A percentile compares a stretch with the other conserved stretches of the same genome.
phyloP scores from a whole-genome alignment of 2,888 invertebrate genomes.

The Morpho deidamia region DNA sequence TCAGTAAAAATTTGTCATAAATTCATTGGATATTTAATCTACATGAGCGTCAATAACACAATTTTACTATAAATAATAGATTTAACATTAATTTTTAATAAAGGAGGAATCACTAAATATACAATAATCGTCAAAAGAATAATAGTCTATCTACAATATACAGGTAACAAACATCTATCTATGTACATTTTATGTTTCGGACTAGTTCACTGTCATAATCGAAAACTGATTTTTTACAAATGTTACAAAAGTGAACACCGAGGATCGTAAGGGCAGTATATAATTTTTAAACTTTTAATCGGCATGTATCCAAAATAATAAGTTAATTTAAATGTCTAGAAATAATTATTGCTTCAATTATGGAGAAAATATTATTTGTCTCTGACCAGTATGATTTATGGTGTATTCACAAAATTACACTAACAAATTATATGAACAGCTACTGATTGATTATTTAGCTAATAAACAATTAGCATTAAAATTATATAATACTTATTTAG shows the following conservation, averaged over 20 bases:
- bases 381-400: no score
- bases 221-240: slow-evolving; percentile 62
- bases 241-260: slow-evolving; percentile 60
- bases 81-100: slow-evolving; percentile 58
- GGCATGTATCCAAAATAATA: neutral
- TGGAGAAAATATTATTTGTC: no score
- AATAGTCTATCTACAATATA: slow-evolving; percentile 78
- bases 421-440: no score
- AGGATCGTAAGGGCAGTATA: slow-evolving; percentile 16
- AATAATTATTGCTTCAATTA: no score
- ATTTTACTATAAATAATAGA: slow-evolving; percentile 64
- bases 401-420: no score
- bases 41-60: slow-evolving; percentile 62
- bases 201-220: slow-evolving; percentile 73
- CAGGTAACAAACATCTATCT: slow-evolving; percentile 78
- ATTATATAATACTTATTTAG: no score
- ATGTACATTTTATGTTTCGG: slow-evolving; percentile 75
- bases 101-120: slow-evolving; percentile 64
- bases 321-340: neutral
- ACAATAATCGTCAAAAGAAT: slow-evolving; percentile 71
- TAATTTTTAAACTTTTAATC: neutral
- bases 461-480: no score
- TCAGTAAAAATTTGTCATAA: slow-evolving; percentile 35
- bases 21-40: slow-evolving; percentile 44
- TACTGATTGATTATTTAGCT: no score